A percentile compares a stretch with the other conserved stretches of the same genome.
Conservation (phyloP, 2,113 vertebrate species). For the Cromileptes altivelis region DNA sequence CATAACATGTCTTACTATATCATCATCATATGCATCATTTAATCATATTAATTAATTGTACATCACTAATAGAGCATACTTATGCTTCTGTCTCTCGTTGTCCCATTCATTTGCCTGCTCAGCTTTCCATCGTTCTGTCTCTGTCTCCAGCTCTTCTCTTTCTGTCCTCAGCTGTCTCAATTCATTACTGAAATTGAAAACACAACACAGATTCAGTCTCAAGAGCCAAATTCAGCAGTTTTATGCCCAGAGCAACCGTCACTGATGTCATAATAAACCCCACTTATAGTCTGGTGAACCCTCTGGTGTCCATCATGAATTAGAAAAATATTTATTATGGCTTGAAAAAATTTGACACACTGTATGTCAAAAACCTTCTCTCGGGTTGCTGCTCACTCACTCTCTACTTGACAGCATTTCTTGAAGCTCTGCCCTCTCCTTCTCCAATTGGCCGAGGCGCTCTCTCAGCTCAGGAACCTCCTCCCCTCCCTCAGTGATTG, state of each 20-base stretch:
- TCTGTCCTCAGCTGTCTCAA: slow-evolving; percentile 80
- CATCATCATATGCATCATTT: background rate
- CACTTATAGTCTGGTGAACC: background rate
- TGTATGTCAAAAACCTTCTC: background rate
- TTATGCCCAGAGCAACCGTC: background rate
- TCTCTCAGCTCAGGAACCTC: slow-evolving; percentile 76
- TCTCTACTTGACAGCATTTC: slow-evolving; percentile 83
- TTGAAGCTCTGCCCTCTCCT: slow-evolving; percentile 83
- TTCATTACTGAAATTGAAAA: slow-evolving; percentile 80
- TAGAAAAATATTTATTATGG: background rate
- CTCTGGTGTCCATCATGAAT: background rate
- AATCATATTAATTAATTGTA: background rate
- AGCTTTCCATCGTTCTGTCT: slow-evolving; percentile 75
- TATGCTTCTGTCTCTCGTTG: slow-evolving; percentile 53
- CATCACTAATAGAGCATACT: slow-evolving; percentile 49
- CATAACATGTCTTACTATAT: background rate
- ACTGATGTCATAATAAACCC: background rate
- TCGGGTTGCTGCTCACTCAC: slow-evolving; percentile 79
- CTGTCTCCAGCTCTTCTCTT: slow-evolving; percentile 79
- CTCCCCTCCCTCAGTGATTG: slow-evolving; percentile 61
- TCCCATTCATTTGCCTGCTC: slow-evolving; percentile 58
- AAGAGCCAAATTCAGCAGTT: background rate
- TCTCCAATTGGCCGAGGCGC: slow-evolving; percentile 78
- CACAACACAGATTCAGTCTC: background rate
- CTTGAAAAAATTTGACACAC: background rate